Conservation (phyloP, 2,888 invertebrate genomes). For the Andricus quercusramuli region DNA sequence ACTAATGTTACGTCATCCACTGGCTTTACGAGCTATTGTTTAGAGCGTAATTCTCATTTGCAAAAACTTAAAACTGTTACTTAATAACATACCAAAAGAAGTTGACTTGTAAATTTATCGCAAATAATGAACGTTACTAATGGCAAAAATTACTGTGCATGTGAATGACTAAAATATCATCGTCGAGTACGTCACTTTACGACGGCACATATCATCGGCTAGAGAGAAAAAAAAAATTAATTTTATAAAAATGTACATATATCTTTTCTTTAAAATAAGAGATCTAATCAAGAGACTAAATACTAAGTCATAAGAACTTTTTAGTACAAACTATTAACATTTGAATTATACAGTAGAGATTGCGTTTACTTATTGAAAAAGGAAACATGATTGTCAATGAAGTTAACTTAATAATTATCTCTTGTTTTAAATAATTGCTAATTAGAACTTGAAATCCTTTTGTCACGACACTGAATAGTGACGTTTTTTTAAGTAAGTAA, state of each 20-base stretch:
- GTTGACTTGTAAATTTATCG: background rate
- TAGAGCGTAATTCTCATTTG: background rate
- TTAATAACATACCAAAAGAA: background rate
- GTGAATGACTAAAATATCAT: slow-evolving; percentile 44
- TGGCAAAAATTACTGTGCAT: background rate
- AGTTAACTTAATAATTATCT: background rate
- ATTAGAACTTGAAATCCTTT: background rate
- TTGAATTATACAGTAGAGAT: background rate
- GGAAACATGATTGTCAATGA: background rate
- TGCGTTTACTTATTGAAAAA: background rate
- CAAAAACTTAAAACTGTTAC: background rate
- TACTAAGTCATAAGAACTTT: background rate
- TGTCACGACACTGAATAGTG: too few species aligned
- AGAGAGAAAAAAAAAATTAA: background rate
- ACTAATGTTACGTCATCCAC: background rate
- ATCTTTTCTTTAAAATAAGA: background rate
- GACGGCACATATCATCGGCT: slow-evolving; percentile 52
- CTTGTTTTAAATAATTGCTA: background rate
- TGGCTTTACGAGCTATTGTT: background rate
- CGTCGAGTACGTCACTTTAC: slow-evolving; percentile 53
- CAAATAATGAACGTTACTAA: background rate
- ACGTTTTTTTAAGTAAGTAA: too few species aligned
- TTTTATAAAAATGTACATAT: slow-evolving; percentile 6
- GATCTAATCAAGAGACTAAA: background rate
- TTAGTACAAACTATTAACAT: background rate